These are phyloP conservation scores for Melanerpes formicivorus DNA, from an alignment of 2,113 vertebrate species.

Conservation along the genomic window DNA sequence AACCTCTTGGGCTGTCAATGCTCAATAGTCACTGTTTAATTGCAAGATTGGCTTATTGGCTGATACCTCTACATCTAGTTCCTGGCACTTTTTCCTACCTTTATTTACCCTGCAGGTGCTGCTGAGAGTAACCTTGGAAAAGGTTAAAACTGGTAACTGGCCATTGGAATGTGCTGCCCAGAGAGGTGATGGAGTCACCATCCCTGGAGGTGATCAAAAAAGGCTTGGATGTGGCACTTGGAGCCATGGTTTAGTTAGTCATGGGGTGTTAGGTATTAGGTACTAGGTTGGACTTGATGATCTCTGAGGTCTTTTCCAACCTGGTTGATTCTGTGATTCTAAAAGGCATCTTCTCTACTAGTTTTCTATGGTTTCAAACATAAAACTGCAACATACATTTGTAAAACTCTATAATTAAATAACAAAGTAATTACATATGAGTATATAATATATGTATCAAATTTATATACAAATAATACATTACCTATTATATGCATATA, in stretches of 20 bases:
- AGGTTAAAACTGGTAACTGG: background rate
- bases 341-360: background rate
- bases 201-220: too few relatives aligned
- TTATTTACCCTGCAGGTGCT: constrained; percentile 63
- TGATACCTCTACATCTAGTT: constrained; percentile 20
- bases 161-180: too few relatives aligned
- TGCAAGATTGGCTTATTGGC: background rate
- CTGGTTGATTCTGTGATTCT: too few relatives aligned
- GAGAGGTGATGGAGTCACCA: too few relatives aligned
- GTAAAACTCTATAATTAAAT: background rate
- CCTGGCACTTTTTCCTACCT: constrained; percentile 50
- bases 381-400: background rate
- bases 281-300: too few relatives aligned
- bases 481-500: background rate
- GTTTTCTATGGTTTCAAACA: background rate
- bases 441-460: too few relatives aligned
- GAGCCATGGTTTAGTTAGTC: too few relatives aligned
- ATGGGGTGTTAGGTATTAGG: too few relatives aligned
- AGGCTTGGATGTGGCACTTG: too few relatives aligned
- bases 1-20: background rate
- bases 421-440: background rate
- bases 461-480: background rate
- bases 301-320: too few relatives aligned
- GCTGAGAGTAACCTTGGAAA: constrained; percentile 48
- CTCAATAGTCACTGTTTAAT: background rate